Base-by-base conservation (phyloP, 2,797 vertebrate genomes). In the Danio jaintianensis region DNA sequence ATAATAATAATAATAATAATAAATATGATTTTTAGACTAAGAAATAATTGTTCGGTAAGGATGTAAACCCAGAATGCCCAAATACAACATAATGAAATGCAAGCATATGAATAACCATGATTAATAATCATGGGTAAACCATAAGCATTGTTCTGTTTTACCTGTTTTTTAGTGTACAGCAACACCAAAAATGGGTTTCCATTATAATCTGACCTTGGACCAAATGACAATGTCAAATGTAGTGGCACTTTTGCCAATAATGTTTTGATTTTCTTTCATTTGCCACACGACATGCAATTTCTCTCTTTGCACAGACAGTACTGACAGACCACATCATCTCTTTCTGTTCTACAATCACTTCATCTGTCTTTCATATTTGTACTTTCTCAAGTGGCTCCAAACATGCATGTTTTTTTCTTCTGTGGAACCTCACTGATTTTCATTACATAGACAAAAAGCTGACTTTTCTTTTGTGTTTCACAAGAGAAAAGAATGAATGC, bases 151-250 rank as follows among this genome's bases (percentile, higher is more conserved):
- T 47, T 47, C 45, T 47, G 45, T 7, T 47, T 7, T n/a, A n/a
- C n/a, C n/a, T n/a, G n/a, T n/a, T n/a, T 7, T 7, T 47, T 47
- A 7, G 12, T 47, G 45, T 22, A 74, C 43, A 48, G 7, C 15
- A n/a, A 52, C 29, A 63, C 29, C 45, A 12, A 63, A 67, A 47
- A 18, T 67, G 10, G 16, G 40, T 56, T 56, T 40, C 18, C 15
- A 66, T 29, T 77, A n/a, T 45, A 56, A 67, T 77, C 42, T 48
- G 42, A 68, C 52, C 52, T 38, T 22, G 8, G 38, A 73, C 5
- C 9, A 59, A 73, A 73, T n/a, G 15, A 59, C 70, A 59, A 20
- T 42, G 13, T 47, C 55, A 72, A 16, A 59, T 2, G 3, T 72
- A 45, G 9, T 7, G 70, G 20, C 18, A 11, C 6, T 43, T 42